These are phyloP conservation scores for Camponotus vicinus DNA, from an alignment of 1,140 invertebrate species.

Conservation along the genomic window DNA sequence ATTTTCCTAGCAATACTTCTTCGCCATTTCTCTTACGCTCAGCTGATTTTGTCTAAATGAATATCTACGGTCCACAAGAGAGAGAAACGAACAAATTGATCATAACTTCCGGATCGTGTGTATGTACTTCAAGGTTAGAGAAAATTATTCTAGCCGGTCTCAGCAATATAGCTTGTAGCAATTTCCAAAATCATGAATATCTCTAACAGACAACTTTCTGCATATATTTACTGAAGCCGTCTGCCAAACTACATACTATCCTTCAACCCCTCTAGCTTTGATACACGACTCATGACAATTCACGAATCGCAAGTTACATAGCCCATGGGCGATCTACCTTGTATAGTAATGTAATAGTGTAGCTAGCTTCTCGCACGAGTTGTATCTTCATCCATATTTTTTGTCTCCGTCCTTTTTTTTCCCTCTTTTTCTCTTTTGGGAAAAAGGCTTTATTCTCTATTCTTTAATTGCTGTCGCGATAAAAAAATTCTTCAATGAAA, in stretches of 20 bases:
- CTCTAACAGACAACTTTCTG: constrained; percentile 74
- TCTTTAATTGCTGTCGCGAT: not conserved
- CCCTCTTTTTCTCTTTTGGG: not conserved
- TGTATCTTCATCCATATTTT: not conserved
- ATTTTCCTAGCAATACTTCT: too few relatives aligned
- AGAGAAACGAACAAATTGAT: constrained; percentile 56
- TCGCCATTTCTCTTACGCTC: not conserved
- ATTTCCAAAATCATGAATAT: constrained; percentile 70
- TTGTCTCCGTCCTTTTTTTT: not conserved
- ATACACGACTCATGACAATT: constrained; percentile 79
- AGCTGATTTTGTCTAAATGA: constrained; percentile 24
- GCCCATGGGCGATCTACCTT: constrained; percentile 69
- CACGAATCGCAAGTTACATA: constrained; percentile 80
- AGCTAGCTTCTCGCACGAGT: constrained; percentile 15
- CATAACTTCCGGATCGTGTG: constrained; percentile 27
- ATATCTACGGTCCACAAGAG: not conserved
- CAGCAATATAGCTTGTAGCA: constrained; percentile 64
- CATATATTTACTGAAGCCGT: constrained; percentile 80
- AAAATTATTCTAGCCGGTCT: constrained; percentile 62
- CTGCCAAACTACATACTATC: constrained; percentile 74
- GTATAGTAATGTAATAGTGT: not conserved
- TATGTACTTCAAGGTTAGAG: constrained; percentile 28
- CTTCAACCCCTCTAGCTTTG: constrained; percentile 75
- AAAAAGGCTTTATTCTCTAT: constrained; percentile 33
- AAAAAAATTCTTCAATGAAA: not conserved